Conservation (phyloP, 2,113 vertebrate genomes). For the Anser brachyrhynchus region DNA sequence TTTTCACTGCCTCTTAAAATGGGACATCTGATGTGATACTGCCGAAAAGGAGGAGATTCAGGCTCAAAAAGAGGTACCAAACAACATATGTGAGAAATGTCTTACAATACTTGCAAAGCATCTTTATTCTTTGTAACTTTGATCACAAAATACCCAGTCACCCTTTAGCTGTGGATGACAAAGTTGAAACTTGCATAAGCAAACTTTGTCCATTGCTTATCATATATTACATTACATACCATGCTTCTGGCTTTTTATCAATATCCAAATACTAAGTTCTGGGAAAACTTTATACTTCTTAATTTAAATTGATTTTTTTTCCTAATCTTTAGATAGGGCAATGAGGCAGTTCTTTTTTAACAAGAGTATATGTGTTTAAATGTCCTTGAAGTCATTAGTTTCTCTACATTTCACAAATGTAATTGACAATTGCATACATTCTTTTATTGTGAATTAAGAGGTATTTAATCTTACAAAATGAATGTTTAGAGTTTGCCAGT, state of each 20-base stretch:
- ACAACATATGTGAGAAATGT: background rate
- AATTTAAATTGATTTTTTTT: background rate
- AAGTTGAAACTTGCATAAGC: background rate
- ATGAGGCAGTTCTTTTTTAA: background rate
- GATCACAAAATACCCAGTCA: background rate
- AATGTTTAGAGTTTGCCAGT: background rate
- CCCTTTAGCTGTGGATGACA: rapidly evolving
- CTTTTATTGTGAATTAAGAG: background rate
- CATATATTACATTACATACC: background rate
- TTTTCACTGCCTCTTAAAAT: background rate
- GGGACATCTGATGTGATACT: background rate
- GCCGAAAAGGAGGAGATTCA: background rate
- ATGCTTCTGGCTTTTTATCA: background rate
- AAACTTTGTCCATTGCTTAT: background rate
- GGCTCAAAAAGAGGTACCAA: background rate
- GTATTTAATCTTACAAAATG: background rate
- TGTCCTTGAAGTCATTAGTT: background rate
- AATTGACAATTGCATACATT: rapidly evolving
- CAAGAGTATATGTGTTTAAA: background rate
- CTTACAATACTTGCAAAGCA: background rate
- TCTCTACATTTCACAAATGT: background rate
- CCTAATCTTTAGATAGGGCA: background rate
- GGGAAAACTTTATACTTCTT: background rate
- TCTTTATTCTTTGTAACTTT: background rate
- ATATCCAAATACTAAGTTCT: background rate